Evolutionary conservation across 2,113 vertebrate genomes (phyloP).

Genomic region (Xiphophorus hellerii): DNA sequence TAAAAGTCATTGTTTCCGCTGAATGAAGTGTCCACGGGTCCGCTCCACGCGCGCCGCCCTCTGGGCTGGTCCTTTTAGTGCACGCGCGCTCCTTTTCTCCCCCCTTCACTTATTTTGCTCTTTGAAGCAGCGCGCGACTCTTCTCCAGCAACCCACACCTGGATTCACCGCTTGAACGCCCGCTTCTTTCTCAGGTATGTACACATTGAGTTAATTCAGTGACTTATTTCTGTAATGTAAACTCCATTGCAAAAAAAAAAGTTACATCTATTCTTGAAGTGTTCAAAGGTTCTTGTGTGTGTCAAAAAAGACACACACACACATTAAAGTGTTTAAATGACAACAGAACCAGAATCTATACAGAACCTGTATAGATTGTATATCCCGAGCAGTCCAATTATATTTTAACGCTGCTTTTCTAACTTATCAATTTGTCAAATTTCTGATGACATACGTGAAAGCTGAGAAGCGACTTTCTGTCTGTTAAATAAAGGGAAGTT

Average conservation of each 20-base stretch:
- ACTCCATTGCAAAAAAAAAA: not conserved
- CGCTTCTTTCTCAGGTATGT: constrained; percentile 34
- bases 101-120: not conserved
- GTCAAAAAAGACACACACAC: too few species aligned
- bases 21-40: not conserved
- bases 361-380: not conserved
- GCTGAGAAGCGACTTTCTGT: constrained; percentile 18
- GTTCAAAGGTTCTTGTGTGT: too few species aligned
- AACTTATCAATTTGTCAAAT: not conserved
- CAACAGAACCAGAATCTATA: too few species aligned
- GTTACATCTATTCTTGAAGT: too few species aligned
- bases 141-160: constrained; percentile 1
- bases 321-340: too few species aligned
- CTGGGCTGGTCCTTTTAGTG: constrained; percentile 32
- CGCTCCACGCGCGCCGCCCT: constrained; percentile 10
- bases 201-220: not conserved
- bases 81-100: constrained; percentile 31
- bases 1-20: not conserved
- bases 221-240: not conserved
- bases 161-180: constrained; percentile 11
- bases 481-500: constrained; percentile 56
- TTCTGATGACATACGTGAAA: not conserved
- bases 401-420: not conserved
- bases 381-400: not conserved
- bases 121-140: constrained; percentile 25